These are phyloP conservation scores for Cheilosia variabilis DNA, from an alignment of 2,888 invertebrate species.

Conservation along the genomic window DNA sequence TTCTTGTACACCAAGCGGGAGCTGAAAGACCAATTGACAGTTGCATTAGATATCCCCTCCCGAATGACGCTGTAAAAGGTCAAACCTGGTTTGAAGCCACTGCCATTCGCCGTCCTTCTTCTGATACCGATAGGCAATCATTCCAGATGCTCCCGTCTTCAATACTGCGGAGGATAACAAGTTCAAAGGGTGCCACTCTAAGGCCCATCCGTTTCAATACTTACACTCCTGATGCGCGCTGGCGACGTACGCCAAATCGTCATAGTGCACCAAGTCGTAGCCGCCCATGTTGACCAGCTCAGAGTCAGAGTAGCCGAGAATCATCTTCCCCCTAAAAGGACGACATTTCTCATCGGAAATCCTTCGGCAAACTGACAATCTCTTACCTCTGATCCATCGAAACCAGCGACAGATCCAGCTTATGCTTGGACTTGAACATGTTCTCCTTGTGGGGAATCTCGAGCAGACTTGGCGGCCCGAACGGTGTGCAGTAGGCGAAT, in stretches of 20 bases:
- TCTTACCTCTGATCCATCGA: conserved; percentile 97
- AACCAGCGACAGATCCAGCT: conserved; percentile 96
- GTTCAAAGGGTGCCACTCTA: conserved; percentile 3
- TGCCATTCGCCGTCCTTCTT: conserved; percentile 97
- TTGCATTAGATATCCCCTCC: neutral
- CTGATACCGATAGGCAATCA: conserved; percentile 99
- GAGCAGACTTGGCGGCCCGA: conserved; percentile 97
- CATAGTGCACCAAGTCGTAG: conserved; percentile 98
- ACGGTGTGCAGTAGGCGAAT: conserved; percentile 99
- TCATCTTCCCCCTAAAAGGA: conserved; percentile 92
- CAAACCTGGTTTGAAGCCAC: conserved; percentile 95
- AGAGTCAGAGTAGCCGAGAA: conserved; percentile 96
- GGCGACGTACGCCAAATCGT: conserved; percentile 98
- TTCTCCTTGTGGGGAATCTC: conserved; percentile 99
- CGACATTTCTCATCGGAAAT: neutral
- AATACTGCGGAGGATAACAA: conserved; percentile 87
- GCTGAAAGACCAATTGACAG: conserved; percentile 82
- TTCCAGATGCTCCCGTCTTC: conserved; percentile 99
- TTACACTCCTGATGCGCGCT: conserved; percentile 99
- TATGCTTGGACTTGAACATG: conserved; percentile 99
- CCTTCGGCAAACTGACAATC: neutral
- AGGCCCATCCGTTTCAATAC: conserved; percentile 81
- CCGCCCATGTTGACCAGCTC: conserved; percentile 97
- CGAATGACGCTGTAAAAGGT: neutral
- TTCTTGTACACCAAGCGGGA: conserved; percentile 99